Conservation (phyloP, 2,113 vertebrate genomes). For the Hyperoodon ampullatus region DNA sequence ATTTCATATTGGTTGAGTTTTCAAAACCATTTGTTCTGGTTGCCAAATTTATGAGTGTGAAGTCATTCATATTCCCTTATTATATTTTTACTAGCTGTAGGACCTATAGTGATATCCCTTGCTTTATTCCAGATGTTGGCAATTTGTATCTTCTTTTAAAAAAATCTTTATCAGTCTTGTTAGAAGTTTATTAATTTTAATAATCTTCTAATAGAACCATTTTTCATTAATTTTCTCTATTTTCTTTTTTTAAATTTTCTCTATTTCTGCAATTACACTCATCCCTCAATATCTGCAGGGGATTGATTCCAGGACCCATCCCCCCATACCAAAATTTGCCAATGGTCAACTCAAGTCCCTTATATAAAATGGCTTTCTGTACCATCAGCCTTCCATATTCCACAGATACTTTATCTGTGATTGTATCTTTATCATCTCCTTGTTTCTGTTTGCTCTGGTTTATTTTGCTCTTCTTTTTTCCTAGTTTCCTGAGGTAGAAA, state of each 20-base stretch:
- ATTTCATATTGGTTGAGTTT: not conserved
- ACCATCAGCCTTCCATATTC: not conserved
- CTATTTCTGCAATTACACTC: not conserved
- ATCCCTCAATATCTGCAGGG: not conserved
- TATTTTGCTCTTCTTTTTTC: constrained; percentile 17
- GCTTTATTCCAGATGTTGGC: not conserved
- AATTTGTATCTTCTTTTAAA: not conserved
- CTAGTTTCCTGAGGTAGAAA: not conserved
- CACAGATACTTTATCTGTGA: not conserved
- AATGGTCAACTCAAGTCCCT: not conserved
- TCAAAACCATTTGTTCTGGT: not conserved
- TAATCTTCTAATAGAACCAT: not conserved
- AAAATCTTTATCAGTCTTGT: not conserved
- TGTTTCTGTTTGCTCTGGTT: not conserved
- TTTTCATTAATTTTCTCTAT: not conserved
- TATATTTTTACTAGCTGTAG: not conserved
- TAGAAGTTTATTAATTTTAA: constrained; percentile 1
- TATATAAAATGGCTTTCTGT: not conserved
- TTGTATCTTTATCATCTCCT: constrained; percentile 1
- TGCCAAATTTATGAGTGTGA: not conserved
- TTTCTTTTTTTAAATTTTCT: not conserved
- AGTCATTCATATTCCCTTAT: not conserved
- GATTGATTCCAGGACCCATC: not conserved
- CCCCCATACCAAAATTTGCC: not conserved
- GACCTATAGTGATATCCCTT: not conserved